Base-by-base conservation (phyloP, 2,888 invertebrate genomes). In the Entomobrya proxima region DNA sequence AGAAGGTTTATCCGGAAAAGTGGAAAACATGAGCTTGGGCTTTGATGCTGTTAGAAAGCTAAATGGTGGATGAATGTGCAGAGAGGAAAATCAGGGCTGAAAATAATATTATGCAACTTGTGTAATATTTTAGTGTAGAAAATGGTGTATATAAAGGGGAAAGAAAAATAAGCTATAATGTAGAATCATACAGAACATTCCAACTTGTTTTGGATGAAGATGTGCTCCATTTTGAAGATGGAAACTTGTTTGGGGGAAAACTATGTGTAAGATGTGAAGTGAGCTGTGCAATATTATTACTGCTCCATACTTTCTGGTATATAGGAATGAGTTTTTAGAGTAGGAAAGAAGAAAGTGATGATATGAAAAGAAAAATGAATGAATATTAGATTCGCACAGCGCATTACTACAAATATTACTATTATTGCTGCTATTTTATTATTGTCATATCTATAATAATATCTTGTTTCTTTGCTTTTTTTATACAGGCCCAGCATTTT, bases 401-500 rank as follows among this genome's bases (percentile, higher is more conserved):
- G n/a, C n/a, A n/a, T n/a, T n/a, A n/a, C n/a, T n/a, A n/a, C n/a
- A n/a, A n/a, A n/a, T n/a, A n/a, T n/a, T 61, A 61, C 15, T 32
- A 30, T 21, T 61, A 35, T 13, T 27, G 27, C 5, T 55, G 1
- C 11, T 55, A 55, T 27, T n/a, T n/a, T 24, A 55, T 27, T 50
- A 18, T 50, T 50, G 18, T 50, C 18, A 50, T 55, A n/a, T n/a
- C n/a, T n/a, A n/a, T 40, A 11, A 11, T 40, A 15, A 7, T 40
- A 40, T 11, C 44, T 7, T 15, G 44, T 37, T 9, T 83, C 30
- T 44, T n/a, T 64, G 15, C 52, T 13, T 40, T 18, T 55, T 58
- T 83, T 61, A n/a, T 93, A 6, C 94, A 98, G 99, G 99, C 92
- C 98, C 98, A 85, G 97, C 97, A 88, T 98, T 98, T 93, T 99